phyloP scores from a whole-genome alignment of 2,797 vertebrate genomes.

The Pseudomugil tenellus region DNA sequence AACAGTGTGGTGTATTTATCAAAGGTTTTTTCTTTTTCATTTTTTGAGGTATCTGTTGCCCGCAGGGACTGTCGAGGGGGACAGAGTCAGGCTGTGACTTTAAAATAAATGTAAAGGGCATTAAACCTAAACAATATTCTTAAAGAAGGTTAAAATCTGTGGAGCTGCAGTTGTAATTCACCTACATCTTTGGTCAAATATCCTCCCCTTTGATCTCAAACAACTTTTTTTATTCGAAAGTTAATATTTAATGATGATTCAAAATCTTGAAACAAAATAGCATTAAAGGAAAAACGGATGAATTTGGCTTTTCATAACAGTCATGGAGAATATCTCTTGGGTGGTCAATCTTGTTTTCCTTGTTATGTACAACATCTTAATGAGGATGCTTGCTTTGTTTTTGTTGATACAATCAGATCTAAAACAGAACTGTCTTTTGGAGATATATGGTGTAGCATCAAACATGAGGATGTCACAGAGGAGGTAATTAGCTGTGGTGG shows the following conservation, averaged over 20 bases:
- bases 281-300: not conserved
- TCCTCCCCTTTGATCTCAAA: slow-evolving; percentile 5
- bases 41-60: slow-evolving; percentile 23
- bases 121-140: slow-evolving; percentile 24
- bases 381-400: slow-evolving; percentile 22
- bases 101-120: slow-evolving; percentile 10
- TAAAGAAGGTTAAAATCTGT: slow-evolving; percentile 27
- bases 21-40: slow-evolving; percentile 10
- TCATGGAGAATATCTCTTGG: slow-evolving; percentile 6
- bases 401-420: slow-evolving; percentile 38
- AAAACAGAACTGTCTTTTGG: slow-evolving; percentile 35
- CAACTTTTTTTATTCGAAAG: slow-evolving; percentile 19
- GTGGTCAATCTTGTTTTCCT: slow-evolving; percentile 19
- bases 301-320: slow-evolving; percentile 10
- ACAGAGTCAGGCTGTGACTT: slow-evolving; percentile 28
- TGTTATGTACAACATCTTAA: slow-evolving; percentile 25
- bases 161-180: slow-evolving; percentile 6
- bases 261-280: slow-evolving; percentile 2
- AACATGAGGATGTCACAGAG: slow-evolving; percentile 20
- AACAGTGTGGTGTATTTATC: slow-evolving; percentile 27
- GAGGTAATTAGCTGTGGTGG: slow-evolving; percentile 31
- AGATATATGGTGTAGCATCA: slow-evolving; percentile 30
- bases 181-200: slow-evolving; percentile 8
- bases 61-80: slow-evolving; percentile 22
- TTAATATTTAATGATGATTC: not conserved